Evolutionary conservation across 2,888 invertebrate genomes (phyloP).

Genomic region (Opisthograptis luteolata): DNA sequence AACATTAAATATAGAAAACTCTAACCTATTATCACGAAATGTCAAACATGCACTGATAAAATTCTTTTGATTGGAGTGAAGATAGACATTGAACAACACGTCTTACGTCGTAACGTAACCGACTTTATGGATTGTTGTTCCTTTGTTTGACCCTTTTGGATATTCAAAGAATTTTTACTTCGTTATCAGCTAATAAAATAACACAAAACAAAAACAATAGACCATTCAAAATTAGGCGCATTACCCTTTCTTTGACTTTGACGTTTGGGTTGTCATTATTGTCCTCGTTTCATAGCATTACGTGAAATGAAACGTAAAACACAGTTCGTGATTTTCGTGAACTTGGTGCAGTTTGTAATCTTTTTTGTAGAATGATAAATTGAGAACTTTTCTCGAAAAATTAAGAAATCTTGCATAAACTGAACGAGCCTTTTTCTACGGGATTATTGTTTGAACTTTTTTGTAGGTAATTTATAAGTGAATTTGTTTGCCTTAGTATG

Average conservation of each 20-base stretch:
- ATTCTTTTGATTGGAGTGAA: not conserved
- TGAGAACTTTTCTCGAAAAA: not conserved
- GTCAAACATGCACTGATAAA: slow-evolving; percentile 7
- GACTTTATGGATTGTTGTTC: no score
- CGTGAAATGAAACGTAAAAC: slow-evolving; percentile 10
- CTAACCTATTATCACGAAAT: not conserved
- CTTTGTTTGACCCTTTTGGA: no score
- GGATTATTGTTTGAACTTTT: no score
- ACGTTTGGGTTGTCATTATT: not conserved
- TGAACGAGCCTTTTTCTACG: no score
- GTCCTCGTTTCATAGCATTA: not conserved
- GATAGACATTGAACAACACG: no score
- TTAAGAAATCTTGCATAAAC: no score
- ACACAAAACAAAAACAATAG: not conserved
- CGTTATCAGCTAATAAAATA: no score
- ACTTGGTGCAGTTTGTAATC: not conserved
- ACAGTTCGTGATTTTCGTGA: not conserved
- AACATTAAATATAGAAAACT: slow-evolving; percentile 14
- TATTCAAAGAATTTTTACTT: no score
- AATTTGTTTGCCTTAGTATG: no score
- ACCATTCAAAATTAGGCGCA: slow-evolving; percentile 11
- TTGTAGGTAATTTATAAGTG: no score
- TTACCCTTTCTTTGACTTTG: slow-evolving; percentile 10
- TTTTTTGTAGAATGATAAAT: not conserved
- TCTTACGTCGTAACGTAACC: no score